Percentiles rank a stretch among this genome's conserved stretches.
These are phyloP conservation scores for Pavo muticus DNA, from an alignment of 2,113 vertebrate species.

Conservation along the genomic window DNA sequence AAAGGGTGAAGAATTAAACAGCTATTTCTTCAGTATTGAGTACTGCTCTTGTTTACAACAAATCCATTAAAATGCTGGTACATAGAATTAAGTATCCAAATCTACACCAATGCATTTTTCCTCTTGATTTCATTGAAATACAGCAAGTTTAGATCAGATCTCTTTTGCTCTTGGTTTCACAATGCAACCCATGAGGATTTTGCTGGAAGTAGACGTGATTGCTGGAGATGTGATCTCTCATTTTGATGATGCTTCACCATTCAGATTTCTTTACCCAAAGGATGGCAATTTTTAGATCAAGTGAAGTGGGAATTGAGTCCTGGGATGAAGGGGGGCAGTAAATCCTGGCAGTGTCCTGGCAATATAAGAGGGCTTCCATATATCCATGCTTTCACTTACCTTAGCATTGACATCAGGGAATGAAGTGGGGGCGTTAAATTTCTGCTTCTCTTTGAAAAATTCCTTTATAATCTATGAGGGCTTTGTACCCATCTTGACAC, in stretches of 20 bases:
- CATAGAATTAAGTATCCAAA: not conserved
- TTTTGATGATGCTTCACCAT: not conserved
- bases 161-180: not conserved
- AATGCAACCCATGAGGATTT: not conserved
- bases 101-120: not conserved
- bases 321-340: not conserved
- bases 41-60: not conserved
- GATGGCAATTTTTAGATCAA: not conserved
- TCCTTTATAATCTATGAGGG: not conserved
- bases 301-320: not conserved
- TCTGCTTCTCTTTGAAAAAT: not conserved
- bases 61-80: not conserved
- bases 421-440: not conserved
- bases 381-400: not conserved
- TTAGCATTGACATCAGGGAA: not conserved
- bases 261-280: not conserved
- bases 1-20: not conserved
- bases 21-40: not conserved
- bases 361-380: not conserved
- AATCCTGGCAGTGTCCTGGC: not conserved
- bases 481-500: not conserved
- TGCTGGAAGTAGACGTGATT: not conserved
- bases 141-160: rapidly evolving
- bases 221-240: rapidly evolving
- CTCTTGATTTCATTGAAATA: not conserved